Evolutionary conservation across 2,797 vertebrate species (phyloP).

Genomic region (Nannoperca australis): DNA sequence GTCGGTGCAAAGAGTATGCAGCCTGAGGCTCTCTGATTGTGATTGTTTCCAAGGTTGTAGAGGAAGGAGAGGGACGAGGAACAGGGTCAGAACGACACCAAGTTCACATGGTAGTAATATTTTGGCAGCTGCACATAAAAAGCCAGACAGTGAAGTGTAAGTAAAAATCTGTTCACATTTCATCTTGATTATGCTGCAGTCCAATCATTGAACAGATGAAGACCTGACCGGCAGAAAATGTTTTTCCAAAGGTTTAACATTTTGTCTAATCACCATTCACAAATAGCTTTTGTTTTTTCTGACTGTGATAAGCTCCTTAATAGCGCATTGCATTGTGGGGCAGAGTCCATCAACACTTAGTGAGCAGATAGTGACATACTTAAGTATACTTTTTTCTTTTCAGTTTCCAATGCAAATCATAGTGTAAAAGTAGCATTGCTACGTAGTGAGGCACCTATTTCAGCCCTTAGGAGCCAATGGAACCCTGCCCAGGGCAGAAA

Average conservation of each 20-base stretch:
- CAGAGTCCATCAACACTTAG: background rate
- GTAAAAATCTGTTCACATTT: background rate
- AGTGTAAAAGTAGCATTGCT: background rate
- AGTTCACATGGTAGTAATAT: slow-evolving; percentile 14
- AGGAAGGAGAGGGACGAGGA: slow-evolving; percentile 11
- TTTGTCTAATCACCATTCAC: slow-evolving; percentile 8
- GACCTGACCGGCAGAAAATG: background rate
- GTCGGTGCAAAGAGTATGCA: slow-evolving; percentile 18
- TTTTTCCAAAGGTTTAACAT: background rate
- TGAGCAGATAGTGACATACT: background rate
- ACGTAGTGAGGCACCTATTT: background rate
- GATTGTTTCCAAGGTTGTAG: slow-evolving; percentile 24
- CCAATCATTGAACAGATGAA: slow-evolving; percentile 9
- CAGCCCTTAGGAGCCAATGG: slow-evolving; percentile 6
- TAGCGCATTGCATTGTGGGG: background rate
- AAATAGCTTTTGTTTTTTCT: background rate
- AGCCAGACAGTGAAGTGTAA: background rate
- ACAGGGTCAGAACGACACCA: slow-evolving; percentile 34
- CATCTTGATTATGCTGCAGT: background rate
- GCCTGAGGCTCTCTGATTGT: slow-evolving; percentile 39
- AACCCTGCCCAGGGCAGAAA: slow-evolving; percentile 33
- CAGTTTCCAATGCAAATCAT: background rate
- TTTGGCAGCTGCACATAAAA: slow-evolving; percentile 19
- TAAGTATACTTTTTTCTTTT: background rate
- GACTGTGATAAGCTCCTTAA: background rate